Base-by-base conservation (phyloP, 2,888 invertebrate species). In the Morinoia aosen region DNA sequence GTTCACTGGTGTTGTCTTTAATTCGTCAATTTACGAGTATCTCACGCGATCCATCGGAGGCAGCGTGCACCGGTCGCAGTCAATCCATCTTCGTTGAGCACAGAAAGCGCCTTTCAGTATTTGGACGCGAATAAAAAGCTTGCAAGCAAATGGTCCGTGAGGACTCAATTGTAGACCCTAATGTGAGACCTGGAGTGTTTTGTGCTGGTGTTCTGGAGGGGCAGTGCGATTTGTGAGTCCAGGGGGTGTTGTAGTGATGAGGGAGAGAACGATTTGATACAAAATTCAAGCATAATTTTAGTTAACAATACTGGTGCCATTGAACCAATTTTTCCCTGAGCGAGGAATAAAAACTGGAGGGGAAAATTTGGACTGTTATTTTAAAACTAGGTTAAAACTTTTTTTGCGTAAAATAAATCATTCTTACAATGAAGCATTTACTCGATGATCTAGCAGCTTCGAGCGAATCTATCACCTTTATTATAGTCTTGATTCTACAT, bases 91-190 rank as follows among this genome's bases (percentile, higher is more conserved):
- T 93, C 48, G 57, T 57, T 40, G 90, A 39, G 25, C 56, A 57
- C 58, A 93, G 57, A 93, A 93, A 93, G 33, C 56, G 10, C n/a
- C 93, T 57, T 3, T 57, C 93, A 48, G 93, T 57, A 57, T 57
- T 93, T 93, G 93, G 56, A 33, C 56, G 58, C 93, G 93, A 93
- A 57, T 93, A 93, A 93, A 93, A 93, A 93, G 57, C 93, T 93
- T 93, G 93, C 93, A 93, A 93, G 93, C 93, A 93, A 93, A 93
- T 93, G 93, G 93, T 57, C 93, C 93, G 93, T 93, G 33, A 93
- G 93, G 93, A 93, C 93, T 93, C 93, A 93, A 93, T 93, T 93
- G 93, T 93, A 19, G 57, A 33, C 57, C 93, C 57, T 93, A 93
- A 93, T 93, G 93, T 93, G 57, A 57, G 93, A 56, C 57, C 58